phyloP scores from a whole-genome alignment of 30 jellyfish, hydroid and myxozoan species.

The Catostylus mosaicus region DNA sequence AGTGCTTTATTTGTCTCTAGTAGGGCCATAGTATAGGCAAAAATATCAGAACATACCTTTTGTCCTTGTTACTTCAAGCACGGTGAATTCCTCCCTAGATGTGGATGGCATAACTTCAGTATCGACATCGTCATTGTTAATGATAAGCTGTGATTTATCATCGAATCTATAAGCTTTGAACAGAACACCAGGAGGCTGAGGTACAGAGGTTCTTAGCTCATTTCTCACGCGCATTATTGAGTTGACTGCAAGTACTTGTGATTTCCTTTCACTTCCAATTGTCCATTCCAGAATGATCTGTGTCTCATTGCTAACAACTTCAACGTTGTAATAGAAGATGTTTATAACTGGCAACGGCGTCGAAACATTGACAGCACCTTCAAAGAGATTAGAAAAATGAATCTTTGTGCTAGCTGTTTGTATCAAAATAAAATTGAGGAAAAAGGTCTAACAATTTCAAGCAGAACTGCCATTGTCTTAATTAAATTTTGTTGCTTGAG shows the following conservation, averaged over 20 bases:
- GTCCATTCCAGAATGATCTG: slow-evolving; percentile 91
- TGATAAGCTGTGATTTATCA: slow-evolving; percentile 75
- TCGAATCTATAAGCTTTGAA: slow-evolving; percentile 73
- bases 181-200: slow-evolving; percentile 98
- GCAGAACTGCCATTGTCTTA: not conserved
- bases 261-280: slow-evolving; percentile 84
- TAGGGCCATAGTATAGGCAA: too few relatives aligned
- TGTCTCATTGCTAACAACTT: slow-evolving; percentile 88
- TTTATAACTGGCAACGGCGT: slow-evolving; percentile 62
- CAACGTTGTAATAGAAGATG: slow-evolving; percentile 95
- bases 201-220: slow-evolving; percentile 91
- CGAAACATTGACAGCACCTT: slow-evolving; percentile 66
- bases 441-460: not conserved
- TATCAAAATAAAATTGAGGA: not conserved
- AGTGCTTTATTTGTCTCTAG: too few relatives aligned
- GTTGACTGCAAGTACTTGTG: slow-evolving; percentile 71
- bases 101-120: slow-evolving; percentile 92
- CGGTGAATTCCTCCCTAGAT: slow-evolving; percentile 90
- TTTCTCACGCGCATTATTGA: slow-evolving; percentile 93
- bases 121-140: slow-evolving; percentile 80
- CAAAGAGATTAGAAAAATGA: not conserved
- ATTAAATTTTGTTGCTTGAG: too few relatives aligned
- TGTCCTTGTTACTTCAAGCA: slow-evolving; percentile 68
- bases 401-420: not conserved
- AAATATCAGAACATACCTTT: slow-evolving; percentile 83